phyloP scores from a whole-genome alignment of 2,113 vertebrate species.

The Scartelaos histophorus region DNA sequence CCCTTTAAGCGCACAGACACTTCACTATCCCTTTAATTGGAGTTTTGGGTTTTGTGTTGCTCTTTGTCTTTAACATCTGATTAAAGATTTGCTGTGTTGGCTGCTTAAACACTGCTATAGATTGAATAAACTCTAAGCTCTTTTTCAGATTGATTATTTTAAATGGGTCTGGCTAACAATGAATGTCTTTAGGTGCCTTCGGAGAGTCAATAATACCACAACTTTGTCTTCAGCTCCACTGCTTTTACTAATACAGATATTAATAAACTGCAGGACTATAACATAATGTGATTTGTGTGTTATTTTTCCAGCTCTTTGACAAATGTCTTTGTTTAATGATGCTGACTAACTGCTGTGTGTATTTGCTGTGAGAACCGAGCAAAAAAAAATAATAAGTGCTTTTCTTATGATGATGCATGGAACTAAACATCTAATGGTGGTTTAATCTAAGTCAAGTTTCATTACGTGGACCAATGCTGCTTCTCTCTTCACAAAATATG shows the following conservation, averaged over 20 bases:
- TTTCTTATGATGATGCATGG: constrained; percentile 45
- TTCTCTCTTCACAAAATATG: constrained; percentile 12
- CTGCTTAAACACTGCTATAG: constrained; percentile 45
- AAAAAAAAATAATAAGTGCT: constrained; percentile 17
- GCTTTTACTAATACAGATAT: constrained; percentile 63
- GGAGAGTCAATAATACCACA: constrained; percentile 16
- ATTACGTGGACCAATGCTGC: constrained; percentile 48
- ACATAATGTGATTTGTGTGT: constrained; percentile 10
- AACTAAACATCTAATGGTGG: constrained; percentile 28
- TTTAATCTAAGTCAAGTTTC: constrained; percentile 30
- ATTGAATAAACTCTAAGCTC: constrained; percentile 11
- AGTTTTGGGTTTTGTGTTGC: constrained; percentile 9
- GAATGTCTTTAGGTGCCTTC: constrained; percentile 2
- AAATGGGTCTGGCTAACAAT: constrained; percentile 2
- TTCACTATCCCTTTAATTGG: constrained; percentile 59
- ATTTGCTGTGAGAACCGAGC: constrained; percentile 19
- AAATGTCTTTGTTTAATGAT: not conserved
- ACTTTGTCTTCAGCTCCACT: constrained; percentile 22
- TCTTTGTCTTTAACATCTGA: constrained; percentile 9
- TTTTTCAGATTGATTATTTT: not conserved
- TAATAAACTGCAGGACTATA: not conserved
- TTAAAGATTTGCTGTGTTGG: constrained; percentile 24
- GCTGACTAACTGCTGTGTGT: constrained; percentile 39
- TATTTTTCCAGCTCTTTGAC: not conserved
- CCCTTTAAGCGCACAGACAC: not conserved